These are phyloP conservation scores for Melanotaenia trifasciata DNA, from an alignment of 2,797 vertebrate species.

Conservation along the genomic window DNA sequence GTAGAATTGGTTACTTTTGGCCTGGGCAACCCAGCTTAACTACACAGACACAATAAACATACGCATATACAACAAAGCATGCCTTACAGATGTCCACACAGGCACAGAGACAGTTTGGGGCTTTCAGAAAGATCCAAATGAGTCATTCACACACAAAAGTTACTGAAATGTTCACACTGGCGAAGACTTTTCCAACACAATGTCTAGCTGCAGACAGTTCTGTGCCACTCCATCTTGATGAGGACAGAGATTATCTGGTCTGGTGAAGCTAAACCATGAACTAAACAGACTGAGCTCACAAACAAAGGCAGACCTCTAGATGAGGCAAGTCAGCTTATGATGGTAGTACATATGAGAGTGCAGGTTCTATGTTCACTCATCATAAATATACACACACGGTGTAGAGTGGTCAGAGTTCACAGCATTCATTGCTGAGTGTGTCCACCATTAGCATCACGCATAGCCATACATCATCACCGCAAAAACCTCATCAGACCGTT, in stretches of 20 bases:
- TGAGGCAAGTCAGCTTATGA: background rate
- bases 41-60: constrained; percentile 43
- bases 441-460: no score
- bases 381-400: no score
- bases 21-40: constrained; percentile 27
- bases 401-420: no score
- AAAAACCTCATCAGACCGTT: no score
- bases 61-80: constrained; percentile 27
- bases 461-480: no score
- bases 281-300: constrained; percentile 53
- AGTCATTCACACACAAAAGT: constrained; percentile 49
- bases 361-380: no score
- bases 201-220: constrained; percentile 25
- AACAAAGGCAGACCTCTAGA: constrained; percentile 29
- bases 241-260: constrained; percentile 59
- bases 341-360: no score
- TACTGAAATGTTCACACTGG: constrained; percentile 52
- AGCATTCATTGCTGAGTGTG: no score
- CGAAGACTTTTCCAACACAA: constrained; percentile 46
- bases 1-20: constrained; percentile 34
- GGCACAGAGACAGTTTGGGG: constrained; percentile 30
- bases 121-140: constrained; percentile 56
- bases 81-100: constrained; percentile 39
- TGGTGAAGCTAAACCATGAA: constrained; percentile 53
- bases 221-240: constrained; percentile 41